Conservation (phyloP, 2,888 invertebrate genomes). For the Drosophila birchii region DNA sequence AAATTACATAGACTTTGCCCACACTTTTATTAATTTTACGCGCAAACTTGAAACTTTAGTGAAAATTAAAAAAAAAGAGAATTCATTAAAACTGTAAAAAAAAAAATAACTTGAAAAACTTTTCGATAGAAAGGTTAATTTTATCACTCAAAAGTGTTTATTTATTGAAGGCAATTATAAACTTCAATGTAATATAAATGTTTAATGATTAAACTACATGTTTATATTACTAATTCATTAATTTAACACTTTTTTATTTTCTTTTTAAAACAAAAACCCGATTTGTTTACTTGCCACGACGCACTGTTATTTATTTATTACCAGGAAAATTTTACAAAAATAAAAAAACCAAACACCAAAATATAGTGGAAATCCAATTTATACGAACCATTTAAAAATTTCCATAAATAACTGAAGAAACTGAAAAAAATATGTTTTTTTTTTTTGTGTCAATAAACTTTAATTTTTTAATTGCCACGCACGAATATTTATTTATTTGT, state of each 20-base stretch:
- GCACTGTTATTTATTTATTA: slow-evolving; percentile 1
- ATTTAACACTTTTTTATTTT: not conserved
- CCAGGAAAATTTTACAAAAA: not conserved
- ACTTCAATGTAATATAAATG: not conserved
- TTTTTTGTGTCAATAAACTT: not conserved
- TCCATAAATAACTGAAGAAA: not conserved
- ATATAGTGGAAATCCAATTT: too few relatives aligned
- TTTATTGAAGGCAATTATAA: not conserved
- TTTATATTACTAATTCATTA: not conserved
- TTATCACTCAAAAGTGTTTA: not conserved
- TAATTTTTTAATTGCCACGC: slow-evolving; percentile 18
- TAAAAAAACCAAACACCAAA: not conserved
- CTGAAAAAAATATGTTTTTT: not conserved
- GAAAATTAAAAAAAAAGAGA: not conserved
- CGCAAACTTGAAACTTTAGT: not conserved
- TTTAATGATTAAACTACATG: not conserved
- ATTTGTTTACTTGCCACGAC: not conserved
- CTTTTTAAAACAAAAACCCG: not conserved
- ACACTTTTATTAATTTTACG: slow-evolving; percentile 9
- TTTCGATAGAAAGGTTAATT: not conserved
- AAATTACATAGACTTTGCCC: not conserved
- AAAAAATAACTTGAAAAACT: slow-evolving; percentile 3
- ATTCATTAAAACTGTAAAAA: not conserved
- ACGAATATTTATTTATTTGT: slow-evolving; percentile 6
- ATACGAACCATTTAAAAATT: too few relatives aligned